Evolutionary conservation across 2,797 vertebrate genomes (phyloP), one percentile per base, ranked within the genome.

Genomic region (Picus viridis): DNA sequence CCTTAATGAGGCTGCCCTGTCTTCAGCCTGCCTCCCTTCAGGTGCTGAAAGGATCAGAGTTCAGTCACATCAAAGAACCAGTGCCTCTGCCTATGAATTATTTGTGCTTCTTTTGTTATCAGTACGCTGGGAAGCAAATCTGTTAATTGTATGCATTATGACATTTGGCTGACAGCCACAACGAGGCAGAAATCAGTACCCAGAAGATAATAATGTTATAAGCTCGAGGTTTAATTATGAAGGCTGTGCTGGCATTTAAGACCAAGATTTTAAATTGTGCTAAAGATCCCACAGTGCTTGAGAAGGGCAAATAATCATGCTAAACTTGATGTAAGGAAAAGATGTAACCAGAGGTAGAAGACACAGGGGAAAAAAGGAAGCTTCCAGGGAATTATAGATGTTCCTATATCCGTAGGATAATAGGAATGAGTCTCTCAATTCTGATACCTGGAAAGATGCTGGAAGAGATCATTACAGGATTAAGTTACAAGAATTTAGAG

Each of bases 81-180:
- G 14, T 76, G 89, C 85, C 71, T 91, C 83, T 86, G 90, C 80
- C 90, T 76, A 86, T 94, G 92, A 95, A 95, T 95, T 96, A 96
- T 96, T 95, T 95, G 94, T 74, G 80, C 74, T 89, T 54, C 80
- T 87, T 94, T 94, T 96, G 93, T 94, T 93, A 95, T 36, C 70
- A 69, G 71, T 70, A 72, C 92, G 89, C 89, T 65, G 68, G 67
- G 79, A 93, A 95, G 93, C 80, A 92, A 92, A 96, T 91, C 92
- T 94, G 77, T 72, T 96, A 92, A 95, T 94, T 94, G 87, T 88
- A 86, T 93, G 90, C 89, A 63, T 89, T 76, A 90, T 91, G 92
- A 89, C 94, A 93, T 88, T 94, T 92, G 93, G 95, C 94, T 96
- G 94, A 91, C 96, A 96, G 90, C 82, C 90, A 75, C 73, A 22